Conservation (phyloP, 2,113 vertebrate genomes). For the Dunckerocampus dactyliophorus region DNA sequence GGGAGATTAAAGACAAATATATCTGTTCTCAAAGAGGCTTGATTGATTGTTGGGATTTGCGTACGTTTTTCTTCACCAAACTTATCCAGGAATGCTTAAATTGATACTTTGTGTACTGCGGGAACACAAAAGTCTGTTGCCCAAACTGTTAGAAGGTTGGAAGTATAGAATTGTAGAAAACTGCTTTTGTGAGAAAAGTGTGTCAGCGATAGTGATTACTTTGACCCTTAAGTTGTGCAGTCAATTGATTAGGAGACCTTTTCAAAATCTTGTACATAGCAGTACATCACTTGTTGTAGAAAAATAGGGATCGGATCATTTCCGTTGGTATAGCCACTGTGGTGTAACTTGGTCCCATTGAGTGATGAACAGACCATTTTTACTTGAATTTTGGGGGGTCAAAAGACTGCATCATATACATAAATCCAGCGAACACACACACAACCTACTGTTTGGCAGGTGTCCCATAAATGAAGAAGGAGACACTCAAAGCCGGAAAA, state of each 20-base stretch:
- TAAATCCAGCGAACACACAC: no score
- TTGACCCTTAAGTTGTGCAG: no score
- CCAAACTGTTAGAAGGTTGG: no score
- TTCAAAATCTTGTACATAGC: no score
- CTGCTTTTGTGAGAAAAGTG: background rate
- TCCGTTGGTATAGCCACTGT: no score
- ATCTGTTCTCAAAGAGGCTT: background rate
- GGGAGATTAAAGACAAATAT: no score
- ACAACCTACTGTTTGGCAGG: conserved; percentile 8
- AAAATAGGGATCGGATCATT: no score
- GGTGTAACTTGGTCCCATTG: no score
- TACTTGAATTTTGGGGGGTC: background rate
- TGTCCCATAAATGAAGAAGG: conserved; percentile 45
- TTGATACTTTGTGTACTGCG: background rate
- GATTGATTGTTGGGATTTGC: background rate
- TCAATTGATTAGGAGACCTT: no score
- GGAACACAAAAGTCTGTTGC: no score
- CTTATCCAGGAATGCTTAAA: background rate
- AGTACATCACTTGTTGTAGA: no score
- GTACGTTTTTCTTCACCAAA: background rate
- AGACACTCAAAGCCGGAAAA: conserved; percentile 69
- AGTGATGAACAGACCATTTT: background rate
- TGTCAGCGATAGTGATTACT: no score
- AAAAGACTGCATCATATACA: background rate
- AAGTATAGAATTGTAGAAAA: background rate